Base-by-base conservation (phyloP, 2,797 vertebrate species). In the Silurus lanzhouensis region DNA sequence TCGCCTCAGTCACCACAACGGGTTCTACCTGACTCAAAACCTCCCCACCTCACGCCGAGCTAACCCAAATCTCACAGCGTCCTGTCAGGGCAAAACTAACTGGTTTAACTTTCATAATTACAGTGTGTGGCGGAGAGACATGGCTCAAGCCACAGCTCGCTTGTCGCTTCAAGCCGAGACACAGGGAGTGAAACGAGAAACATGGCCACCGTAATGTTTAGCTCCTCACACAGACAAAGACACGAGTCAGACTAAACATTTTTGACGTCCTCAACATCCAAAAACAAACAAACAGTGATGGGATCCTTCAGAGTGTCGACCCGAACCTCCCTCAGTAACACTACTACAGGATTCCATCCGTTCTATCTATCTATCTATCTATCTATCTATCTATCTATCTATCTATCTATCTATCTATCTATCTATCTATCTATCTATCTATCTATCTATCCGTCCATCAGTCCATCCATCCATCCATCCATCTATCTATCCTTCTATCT, bases 231-330 rank as follows among this genome's bases (percentile, higher is more conserved):
- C 76, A 61, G 58, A 78, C 2, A 57, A 22, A 60, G 31, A 0
- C 64, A 79, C 52, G 17, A 80, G 68, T 70, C 74, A 88, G 88
- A 88, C 84, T 85, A 88, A 88, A 88, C 88, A 86, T 52, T 44
- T 44, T 46, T 55, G 27, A 84, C 74, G 10, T 77, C 61, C 77
- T 85, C 58, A 19, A 83, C 74, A 55, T 58, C 17, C 60, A 60
- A 81, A 83, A 79, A 71, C 48, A 86, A 84, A 75, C 52, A 84
- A 84, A 87, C 74, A 78, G 84, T 46, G 76, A 84, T 48, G 58
- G 58, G 68, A n/a, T 44, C 38, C n/a, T 44, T 61, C 57, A 15
- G 57, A 15, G 31, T 57, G 3, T 57, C 38, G 13, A n/a, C 27
- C 76, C 12, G 76, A 79, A 38, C 38, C 3, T 38, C 4, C 76